phyloP scores from a whole-genome alignment of 2,797 vertebrate species.

The Morelia viridis region DNA sequence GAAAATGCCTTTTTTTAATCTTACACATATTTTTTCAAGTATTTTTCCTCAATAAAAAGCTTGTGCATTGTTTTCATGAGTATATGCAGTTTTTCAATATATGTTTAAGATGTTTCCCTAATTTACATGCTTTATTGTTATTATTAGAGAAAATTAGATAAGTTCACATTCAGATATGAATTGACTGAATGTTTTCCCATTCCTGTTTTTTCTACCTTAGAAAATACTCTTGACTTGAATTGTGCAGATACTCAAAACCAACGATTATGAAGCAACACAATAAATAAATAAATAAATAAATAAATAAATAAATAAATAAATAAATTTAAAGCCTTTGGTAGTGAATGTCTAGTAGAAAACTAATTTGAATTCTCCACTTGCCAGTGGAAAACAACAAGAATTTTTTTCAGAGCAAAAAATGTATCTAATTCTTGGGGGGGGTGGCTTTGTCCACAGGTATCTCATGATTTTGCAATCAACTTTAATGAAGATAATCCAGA shows the following conservation, averaged over 20 bases:
- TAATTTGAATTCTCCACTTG: not conserved
- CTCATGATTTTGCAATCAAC: constrained; percentile 98
- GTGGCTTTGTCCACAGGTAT: constrained; percentile 80
- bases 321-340: not conserved
- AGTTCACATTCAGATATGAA: not conserved
- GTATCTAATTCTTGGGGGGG: constrained; percentile 49
- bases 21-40: not conserved
- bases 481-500: constrained; percentile 99
- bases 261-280: not conserved
- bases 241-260: not conserved
- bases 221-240: not conserved
- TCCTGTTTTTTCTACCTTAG: not conserved
- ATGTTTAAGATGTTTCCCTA: not conserved
- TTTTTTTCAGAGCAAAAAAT: constrained; percentile 54
- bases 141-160: not conserved
- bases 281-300: not conserved
- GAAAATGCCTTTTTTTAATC: not conserved
- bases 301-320: not conserved
- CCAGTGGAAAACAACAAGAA: constrained; percentile 20
- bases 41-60: not conserved
- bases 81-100: not conserved
- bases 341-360: not conserved
- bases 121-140: not conserved
- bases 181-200: not conserved
- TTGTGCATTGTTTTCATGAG: not conserved